These are phyloP conservation scores for Eleginops maclovinus DNA, from an alignment of 2,113 vertebrate genomes.

Conservation along the genomic window DNA sequence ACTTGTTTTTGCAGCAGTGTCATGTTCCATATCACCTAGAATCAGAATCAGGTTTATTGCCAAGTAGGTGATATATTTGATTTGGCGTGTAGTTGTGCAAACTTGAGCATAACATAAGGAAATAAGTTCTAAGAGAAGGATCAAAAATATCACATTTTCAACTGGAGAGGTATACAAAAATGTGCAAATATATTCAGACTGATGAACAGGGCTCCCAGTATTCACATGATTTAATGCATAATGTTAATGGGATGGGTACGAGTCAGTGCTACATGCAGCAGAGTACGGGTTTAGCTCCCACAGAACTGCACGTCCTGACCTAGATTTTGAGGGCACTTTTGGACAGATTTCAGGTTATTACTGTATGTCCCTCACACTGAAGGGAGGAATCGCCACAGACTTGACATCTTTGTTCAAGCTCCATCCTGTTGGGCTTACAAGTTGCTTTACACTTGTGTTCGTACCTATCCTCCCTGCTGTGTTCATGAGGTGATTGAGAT, in stretches of 20 bases:
- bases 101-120: too few species aligned
- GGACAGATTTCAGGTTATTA: conserved; percentile 3
- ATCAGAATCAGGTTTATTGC: too few species aligned
- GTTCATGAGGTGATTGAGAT: neutral
- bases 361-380: conserved; percentile 12
- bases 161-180: too few species aligned
- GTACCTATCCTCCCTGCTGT: neutral
- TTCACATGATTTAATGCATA: too few species aligned
- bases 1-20: neutral
- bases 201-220: too few species aligned
- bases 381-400: conserved; percentile 4
- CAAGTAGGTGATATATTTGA: too few species aligned
- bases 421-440: conserved; percentile 9
- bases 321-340: conserved; percentile 35
- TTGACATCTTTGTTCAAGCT: conserved; percentile 15
- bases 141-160: too few species aligned
- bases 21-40: neutral
- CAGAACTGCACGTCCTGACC: conserved; percentile 34
- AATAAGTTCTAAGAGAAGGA: too few species aligned
- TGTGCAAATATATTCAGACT: too few species aligned
- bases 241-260: too few species aligned
- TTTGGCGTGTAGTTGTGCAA: too few species aligned
- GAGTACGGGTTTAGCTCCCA: conserved; percentile 6
- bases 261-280: neutral
- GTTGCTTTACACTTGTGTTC: neutral